phyloP scores from a whole-genome alignment of 2,888 invertebrate genomes.

The Caenorhabditis sp. region DNA sequence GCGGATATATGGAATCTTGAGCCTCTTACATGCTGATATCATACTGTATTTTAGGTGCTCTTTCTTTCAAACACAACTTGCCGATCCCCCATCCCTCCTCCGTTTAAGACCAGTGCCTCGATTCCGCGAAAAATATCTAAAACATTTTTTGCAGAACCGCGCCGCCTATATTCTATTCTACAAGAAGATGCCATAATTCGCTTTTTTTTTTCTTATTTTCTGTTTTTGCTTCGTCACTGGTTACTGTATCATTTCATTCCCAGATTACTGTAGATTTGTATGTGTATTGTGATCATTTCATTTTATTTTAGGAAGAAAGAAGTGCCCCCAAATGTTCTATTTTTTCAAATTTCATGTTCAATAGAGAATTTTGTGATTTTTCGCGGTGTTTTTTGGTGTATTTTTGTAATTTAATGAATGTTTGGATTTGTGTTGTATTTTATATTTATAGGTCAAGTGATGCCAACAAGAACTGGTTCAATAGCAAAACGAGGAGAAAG shows the following conservation, averaged over 20 bases:
- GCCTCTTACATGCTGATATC: too few species aligned
- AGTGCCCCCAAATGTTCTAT: too few species aligned
- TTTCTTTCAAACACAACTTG: too few species aligned
- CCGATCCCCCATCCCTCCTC: too few species aligned
- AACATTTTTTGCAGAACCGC: constrained; percentile 49
- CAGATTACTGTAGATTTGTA: background rate
- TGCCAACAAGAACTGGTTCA: background rate
- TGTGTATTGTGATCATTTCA: background rate
- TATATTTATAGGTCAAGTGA: background rate
- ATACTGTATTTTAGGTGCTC: too few species aligned
- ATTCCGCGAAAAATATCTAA: too few species aligned
- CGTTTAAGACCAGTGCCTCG: too few species aligned
- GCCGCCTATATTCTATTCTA: constrained; percentile 56
- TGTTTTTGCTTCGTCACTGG: too few species aligned
- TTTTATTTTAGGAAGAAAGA: background rate
- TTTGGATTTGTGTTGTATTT: background rate
- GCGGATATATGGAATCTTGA: too few species aligned
- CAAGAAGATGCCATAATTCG: constrained; percentile 9
- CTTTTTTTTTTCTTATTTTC: background rate
- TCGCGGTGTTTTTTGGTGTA: background rate
- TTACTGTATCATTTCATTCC: background rate
- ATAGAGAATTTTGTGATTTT: background rate
- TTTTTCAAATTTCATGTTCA: too few species aligned
- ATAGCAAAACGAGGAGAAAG: background rate
- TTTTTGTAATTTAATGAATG: constrained; percentile 1